Evolutionary conservation across 2,888 invertebrate genomes (phyloP).

Genomic region (Epinotia demarniana): DNA sequence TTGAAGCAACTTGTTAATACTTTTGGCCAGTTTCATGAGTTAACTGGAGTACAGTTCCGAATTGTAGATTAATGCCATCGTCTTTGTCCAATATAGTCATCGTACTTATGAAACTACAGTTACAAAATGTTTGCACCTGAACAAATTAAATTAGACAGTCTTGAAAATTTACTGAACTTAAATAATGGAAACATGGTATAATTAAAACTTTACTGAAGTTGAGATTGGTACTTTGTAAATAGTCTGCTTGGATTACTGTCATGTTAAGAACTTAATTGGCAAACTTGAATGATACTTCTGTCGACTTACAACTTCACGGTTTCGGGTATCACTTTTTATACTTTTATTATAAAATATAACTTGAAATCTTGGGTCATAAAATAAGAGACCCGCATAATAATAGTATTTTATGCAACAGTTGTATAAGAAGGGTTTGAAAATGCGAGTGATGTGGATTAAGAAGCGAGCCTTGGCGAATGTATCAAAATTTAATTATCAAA

Average conservation of each 20-base stretch:
- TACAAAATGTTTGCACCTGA: conserved; percentile 7
- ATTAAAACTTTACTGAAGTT: conserved; percentile 34
- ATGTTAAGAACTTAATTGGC: conserved; percentile 28
- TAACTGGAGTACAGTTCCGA: background rate
- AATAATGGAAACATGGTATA: conserved; percentile 31
- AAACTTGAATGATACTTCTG: conserved; percentile 8
- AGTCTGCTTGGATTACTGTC: conserved; percentile 28
- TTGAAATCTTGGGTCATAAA: background rate
- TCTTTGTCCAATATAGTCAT: background rate
- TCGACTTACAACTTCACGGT: background rate
- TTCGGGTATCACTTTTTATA: background rate
- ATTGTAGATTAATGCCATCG: background rate
- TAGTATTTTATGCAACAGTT: no score
- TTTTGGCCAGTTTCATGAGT: background rate
- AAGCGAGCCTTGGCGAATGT: no score
- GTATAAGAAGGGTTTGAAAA: no score
- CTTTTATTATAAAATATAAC: background rate
- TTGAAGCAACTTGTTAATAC: background rate
- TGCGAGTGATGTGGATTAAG: no score
- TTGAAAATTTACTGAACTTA: conserved; percentile 16
- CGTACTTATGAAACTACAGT: background rate
- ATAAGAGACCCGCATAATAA: background rate
- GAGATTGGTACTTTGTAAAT: conserved; percentile 26
- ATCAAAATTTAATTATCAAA: no score
- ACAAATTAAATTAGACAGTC: conserved; percentile 15